Conservation (phyloP, 64 coral and sea anemone species). For the Anthopleura sola region DNA sequence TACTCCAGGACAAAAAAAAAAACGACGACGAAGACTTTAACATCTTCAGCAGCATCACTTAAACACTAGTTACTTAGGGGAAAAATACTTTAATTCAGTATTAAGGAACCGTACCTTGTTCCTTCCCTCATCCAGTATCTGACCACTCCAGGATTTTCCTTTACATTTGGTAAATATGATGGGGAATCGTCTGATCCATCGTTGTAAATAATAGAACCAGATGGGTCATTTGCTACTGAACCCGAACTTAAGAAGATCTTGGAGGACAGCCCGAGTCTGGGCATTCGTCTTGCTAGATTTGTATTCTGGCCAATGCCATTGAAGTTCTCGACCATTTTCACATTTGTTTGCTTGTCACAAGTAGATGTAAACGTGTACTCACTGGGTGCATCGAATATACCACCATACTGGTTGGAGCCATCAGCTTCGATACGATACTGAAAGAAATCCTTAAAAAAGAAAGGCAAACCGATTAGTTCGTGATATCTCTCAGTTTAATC, state of each 20-base stretch:
- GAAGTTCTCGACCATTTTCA: slow-evolving; percentile 68
- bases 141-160: slow-evolving; percentile 36
- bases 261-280: slow-evolving; percentile 45
- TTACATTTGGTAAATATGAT: slow-evolving; percentile 40
- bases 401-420: slow-evolving; percentile 55
- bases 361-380: slow-evolving; percentile 58
- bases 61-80: no score
- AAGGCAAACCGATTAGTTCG: neutral
- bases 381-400: slow-evolving; percentile 66
- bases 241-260: slow-evolving; percentile 47
- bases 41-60: no score
- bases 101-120: slow-evolving; percentile 26
- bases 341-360: slow-evolving; percentile 51
- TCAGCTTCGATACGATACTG: slow-evolving; percentile 84
- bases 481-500: neutral
- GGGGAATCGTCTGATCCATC: neutral
- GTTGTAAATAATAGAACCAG: slow-evolving; percentile 58
- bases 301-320: slow-evolving; percentile 28
- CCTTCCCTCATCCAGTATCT: slow-evolving; percentile 86
- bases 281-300: slow-evolving; percentile 66
- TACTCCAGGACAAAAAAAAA: no score
- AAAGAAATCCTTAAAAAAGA: slow-evolving; percentile 42
- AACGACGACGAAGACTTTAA: no score
- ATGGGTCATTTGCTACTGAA: slow-evolving; percentile 31
- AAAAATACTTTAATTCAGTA: no score